These are phyloP conservation scores for Battus philenor DNA, from an alignment of 1,140 invertebrate species.

Conservation along the genomic window DNA sequence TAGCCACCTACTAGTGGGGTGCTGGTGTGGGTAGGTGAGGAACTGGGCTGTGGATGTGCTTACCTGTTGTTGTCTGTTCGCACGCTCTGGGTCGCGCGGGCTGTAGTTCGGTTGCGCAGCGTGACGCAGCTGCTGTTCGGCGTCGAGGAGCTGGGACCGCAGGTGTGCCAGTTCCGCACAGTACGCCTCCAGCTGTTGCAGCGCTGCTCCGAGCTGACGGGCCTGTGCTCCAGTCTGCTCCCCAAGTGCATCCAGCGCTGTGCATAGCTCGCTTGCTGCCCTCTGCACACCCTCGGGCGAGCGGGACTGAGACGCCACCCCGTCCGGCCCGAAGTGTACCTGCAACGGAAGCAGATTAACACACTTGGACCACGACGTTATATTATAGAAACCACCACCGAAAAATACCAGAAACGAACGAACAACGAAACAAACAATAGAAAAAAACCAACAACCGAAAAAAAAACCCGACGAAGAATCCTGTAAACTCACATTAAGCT, in stretches of 20 bases:
- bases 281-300: constrained; percentile 86
- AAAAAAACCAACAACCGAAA: constrained; percentile 1
- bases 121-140: constrained; percentile 89
- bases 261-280: constrained; percentile 81
- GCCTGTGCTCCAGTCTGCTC: constrained; percentile 83
- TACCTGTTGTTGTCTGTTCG: constrained; percentile 94
- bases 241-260: constrained; percentile 82
- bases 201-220: constrained; percentile 83
- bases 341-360: constrained; percentile 42
- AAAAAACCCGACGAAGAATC: constrained; percentile 3
- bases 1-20: constrained; percentile 46
- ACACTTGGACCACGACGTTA: background rate
- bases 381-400: constrained; percentile 1
- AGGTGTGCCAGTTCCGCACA: constrained; percentile 91
- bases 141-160: constrained; percentile 87
- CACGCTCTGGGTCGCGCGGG: constrained; percentile 89
- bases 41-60: constrained; percentile 55
- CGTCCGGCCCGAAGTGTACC: constrained; percentile 91
- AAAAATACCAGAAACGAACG: background rate
- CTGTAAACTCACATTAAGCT: constrained; percentile 83
- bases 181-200: constrained; percentile 90
- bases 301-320: constrained; percentile 73
- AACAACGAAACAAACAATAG: background rate
- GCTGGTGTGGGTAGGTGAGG: constrained; percentile 18
- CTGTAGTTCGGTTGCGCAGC: constrained; percentile 88